Conservation (phyloP, 1,140 invertebrate species). For the Drosophila parabipectinata region DNA sequence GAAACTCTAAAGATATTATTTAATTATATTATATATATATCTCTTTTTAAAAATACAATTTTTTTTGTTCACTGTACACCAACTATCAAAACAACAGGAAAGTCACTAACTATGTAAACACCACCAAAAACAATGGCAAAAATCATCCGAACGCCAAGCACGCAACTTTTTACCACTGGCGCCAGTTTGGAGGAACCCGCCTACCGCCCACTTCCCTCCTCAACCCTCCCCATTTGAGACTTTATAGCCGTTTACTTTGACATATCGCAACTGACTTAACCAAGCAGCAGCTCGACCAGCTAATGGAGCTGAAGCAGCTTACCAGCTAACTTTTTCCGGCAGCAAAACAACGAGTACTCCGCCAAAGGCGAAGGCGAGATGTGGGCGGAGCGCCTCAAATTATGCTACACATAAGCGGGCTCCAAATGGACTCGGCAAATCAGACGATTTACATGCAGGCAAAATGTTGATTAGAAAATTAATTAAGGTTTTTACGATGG, state of each 20-base stretch:
- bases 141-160: slow-evolving; percentile 51
- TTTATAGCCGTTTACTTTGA: slow-evolving; percentile 64
- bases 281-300: slow-evolving; percentile 22
- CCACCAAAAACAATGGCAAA: slow-evolving; percentile 39
- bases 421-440: slow-evolving; percentile 53
- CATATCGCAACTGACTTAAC: slow-evolving; percentile 51
- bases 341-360: slow-evolving; percentile 10
- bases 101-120: slow-evolving; percentile 39
- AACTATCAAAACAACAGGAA: slow-evolving; percentile 31
- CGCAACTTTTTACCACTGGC: slow-evolving; percentile 53
- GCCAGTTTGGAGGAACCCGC: slow-evolving; percentile 26
- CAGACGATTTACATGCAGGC: slow-evolving; percentile 80
- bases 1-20: not conserved
- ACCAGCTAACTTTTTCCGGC: not conserved
- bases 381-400: slow-evolving; percentile 46
- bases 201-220: not conserved
- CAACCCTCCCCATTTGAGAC: slow-evolving; percentile 18
- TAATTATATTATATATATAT: not conserved
- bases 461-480: slow-evolving; percentile 83
- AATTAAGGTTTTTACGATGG: slow-evolving; percentile 82
- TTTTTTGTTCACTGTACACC: slow-evolving; percentile 7
- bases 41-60: not conserved
- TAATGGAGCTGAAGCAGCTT: slow-evolving; percentile 66
- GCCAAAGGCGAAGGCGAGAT: not conserved
- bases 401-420: slow-evolving; percentile 62